Conservation (phyloP, 1,140 invertebrate genomes). For the Camponotus floridanus region DNA sequence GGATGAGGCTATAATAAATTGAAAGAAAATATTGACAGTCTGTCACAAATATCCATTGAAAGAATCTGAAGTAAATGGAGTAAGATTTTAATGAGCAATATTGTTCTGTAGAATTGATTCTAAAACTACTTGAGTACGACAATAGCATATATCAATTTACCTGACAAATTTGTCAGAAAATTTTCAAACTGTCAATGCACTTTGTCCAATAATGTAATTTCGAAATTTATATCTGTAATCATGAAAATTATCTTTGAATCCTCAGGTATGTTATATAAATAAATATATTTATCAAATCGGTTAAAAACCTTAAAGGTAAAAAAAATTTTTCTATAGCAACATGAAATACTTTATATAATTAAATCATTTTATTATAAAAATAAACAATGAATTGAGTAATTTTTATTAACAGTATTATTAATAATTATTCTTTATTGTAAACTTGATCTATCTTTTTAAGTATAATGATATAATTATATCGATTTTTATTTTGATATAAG, state of each 20-base stretch:
- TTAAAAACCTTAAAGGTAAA: no score
- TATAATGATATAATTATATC: background rate
- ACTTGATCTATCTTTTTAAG: no score
- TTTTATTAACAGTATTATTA: no score
- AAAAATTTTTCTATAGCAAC: no score
- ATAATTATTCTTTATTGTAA: no score
- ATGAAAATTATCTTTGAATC: conserved; percentile 70
- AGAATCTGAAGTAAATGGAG: conserved; percentile 98
- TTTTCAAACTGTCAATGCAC: conserved; percentile 87
- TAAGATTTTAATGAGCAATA: conserved; percentile 96
- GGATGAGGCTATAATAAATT: conserved; percentile 93
- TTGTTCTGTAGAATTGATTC: conserved; percentile 90
- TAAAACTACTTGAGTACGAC: conserved; percentile 92
- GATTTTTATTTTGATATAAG: background rate
- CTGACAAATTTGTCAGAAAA: conserved; percentile 89
- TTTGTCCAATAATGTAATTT: conserved; percentile 84
- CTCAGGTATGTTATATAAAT: no score
- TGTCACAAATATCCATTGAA: conserved; percentile 96
- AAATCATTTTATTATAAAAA: no score
- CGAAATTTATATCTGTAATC: conserved; percentile 92
- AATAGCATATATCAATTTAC: conserved; percentile 93
- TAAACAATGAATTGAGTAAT: no score
- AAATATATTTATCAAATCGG: no score
- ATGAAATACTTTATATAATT: no score
- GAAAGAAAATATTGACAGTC: conserved; percentile 92